Evolutionary conservation across 2,797 vertebrate genomes (phyloP), one percentile per base, ranked within the genome.

Genomic region (Mallotus villosus): DNA sequence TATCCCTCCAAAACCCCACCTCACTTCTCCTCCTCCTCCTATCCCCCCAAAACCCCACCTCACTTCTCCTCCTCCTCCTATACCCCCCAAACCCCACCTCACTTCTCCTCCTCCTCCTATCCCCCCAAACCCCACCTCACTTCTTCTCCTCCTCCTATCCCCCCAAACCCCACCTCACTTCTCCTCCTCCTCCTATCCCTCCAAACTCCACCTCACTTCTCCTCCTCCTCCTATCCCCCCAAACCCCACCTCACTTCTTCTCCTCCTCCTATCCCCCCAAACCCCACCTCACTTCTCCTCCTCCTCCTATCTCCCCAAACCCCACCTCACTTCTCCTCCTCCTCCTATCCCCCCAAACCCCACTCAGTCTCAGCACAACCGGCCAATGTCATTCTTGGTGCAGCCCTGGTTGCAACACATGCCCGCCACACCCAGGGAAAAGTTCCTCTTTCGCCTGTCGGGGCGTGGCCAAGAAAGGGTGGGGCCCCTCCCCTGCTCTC

Each of bases 371-470:
- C 92, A 97, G 85, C 96, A 98, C 81, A 94, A 75, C 1, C 74
- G 86, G 79, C 93, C 91, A 1, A 99, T 94, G 71, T 95, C 94
- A 58, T 90, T 89, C 89, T 93, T 96, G 14, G 92, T 95, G 83
- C 97, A 98, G 65, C 96, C 95, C 77, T 90, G 80, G 76, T 60
- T 90, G 61, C 96, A 98, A 85, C 96, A 98, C 79, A 94, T 91
- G 8, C 88, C 86, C 0, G 92, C 93, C 66, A 97, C 78, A 0
- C 91, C 87, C 68, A 88, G n/a, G 21, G 91, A 84, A 74, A 86
- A 80, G 63, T 92, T 90, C 57, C 95, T 93, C 86, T 93, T 96
- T 83, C 81, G 92, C 73, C 90, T 93, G 53, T 85, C 82, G 3
- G 80, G 68, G 21, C 71, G 67, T 51, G 79, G 75, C 90, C 87